Percentiles rank a stretch among this genome's conserved stretches.
Conservation (phyloP, 1,140 invertebrate genomes). For the Drosophila sulfurigaster region DNA sequence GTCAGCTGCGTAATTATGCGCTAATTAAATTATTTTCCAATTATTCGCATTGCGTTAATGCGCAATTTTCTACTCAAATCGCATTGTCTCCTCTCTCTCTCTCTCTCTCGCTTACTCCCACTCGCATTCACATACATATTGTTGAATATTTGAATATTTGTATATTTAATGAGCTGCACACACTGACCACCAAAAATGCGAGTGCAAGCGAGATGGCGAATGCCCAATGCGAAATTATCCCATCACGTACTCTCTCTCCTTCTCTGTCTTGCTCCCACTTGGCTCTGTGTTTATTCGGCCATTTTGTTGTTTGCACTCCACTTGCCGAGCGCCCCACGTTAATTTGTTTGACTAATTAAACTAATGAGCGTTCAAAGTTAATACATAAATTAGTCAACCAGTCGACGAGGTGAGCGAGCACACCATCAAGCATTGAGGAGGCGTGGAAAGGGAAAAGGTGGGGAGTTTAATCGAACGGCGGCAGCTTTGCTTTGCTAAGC, state of each 20-base stretch:
- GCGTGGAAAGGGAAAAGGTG: not conserved
- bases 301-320: conserved; percentile 81
- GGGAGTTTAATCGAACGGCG: conserved; percentile 2
- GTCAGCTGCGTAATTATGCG: conserved; percentile 81
- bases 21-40: conserved; percentile 83
- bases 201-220: conserved; percentile 48
- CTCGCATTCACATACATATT: not conserved
- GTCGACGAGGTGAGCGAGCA: conserved; percentile 10
- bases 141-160: conserved; percentile 62
- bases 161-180: conserved; percentile 66
- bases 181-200: conserved; percentile 37
- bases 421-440: not conserved
- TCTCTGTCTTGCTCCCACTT: conserved; percentile 8
- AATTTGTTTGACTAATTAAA: conserved; percentile 85
- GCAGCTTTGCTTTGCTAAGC: conserved; percentile 34
- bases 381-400: conserved; percentile 81
- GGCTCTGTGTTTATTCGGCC: conserved; percentile 67
- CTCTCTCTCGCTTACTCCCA: not conserved
- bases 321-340: conserved; percentile 75
- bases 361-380: conserved; percentile 85
- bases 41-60: conserved; percentile 51
- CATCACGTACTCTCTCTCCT: not conserved
- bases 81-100: not conserved
- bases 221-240: conserved; percentile 11
- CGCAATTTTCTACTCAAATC: conserved; percentile 14